Base-by-base conservation (phyloP, 1,140 invertebrate species). In the Bombus breviceps region DNA sequence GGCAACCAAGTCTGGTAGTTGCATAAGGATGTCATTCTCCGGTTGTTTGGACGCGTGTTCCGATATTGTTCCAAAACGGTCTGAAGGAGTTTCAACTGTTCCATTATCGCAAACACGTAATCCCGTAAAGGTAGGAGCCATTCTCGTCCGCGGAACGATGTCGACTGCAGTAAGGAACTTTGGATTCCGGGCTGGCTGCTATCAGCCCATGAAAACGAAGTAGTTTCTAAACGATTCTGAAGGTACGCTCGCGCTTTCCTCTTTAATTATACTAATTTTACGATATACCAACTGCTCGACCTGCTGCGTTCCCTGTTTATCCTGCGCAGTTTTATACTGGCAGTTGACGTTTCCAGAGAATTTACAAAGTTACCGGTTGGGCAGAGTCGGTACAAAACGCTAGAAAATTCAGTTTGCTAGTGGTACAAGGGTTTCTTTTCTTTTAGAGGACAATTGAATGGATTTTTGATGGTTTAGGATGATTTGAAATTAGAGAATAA, bases 81-180 rank as follows among this genome's bases (percentile, higher is more conserved):
- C 53, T 15, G 75, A 22, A 53, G 76, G 32, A 80, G 83, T 85
- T 85, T 80, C n/a, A 64, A 32, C 57, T 37, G 77, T 80, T 59
- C 77, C 68, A 85, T 85, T 85, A 80, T 80, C 83, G 41, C 69
- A 41, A 80, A 73, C 83, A 85, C 77, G 76, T 85, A 80, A 84
- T 84, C 83, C 53, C 32, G 53, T 79, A 72, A 80, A 80, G 57
- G 62, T 47, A 37, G 53, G 6, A 10, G 32, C 74, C 43, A 32
- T 41, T 78, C 62, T 9, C 15, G 25, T 53, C 43, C 71, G 8
- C 18, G 41, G 72, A 83, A 83, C 72, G 72, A 83, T 41, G 81
- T 53, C 41, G 66, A 18, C 34, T 68, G 28, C 66, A 32, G 34
- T 22, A n/a, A 10, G 47, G 39, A 84, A 79, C 83, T 80, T 80